phyloP scores from a whole-genome alignment of 2,797 vertebrate species.

The Ctenosaura bakeri region DNA sequence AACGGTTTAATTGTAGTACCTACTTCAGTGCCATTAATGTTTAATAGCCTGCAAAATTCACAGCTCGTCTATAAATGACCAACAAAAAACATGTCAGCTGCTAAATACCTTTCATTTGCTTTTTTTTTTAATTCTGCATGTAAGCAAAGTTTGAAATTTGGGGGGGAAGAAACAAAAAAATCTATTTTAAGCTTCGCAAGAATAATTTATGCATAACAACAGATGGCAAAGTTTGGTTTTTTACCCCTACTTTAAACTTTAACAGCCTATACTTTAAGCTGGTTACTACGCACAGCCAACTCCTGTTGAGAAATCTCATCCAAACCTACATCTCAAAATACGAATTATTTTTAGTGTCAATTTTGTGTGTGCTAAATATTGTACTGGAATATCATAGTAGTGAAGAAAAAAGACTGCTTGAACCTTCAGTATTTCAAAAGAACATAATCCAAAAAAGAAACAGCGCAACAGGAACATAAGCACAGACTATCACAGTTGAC shows the following conservation, averaged over 20 bases:
- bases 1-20: not conserved
- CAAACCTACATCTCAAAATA: constrained; percentile 30
- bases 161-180: constrained; percentile 9
- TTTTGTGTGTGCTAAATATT: constrained; percentile 37
- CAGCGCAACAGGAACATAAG: not conserved
- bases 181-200: constrained; percentile 53
- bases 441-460: not conserved
- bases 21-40: constrained; percentile 15
- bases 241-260: constrained; percentile 39
- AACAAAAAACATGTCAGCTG: constrained; percentile 18
- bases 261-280: constrained; percentile 53
- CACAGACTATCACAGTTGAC: no score
- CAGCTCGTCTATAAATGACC: constrained; percentile 18
- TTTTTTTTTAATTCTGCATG: constrained; percentile 32
- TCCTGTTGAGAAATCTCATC: constrained; percentile 47
- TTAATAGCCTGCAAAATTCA: constrained; percentile 12
- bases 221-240: constrained; percentile 51
- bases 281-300: constrained; percentile 51
- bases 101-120: constrained; percentile 12
- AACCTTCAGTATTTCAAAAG: constrained; percentile 18
- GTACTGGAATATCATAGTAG: not conserved
- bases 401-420: constrained; percentile 13
- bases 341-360: not conserved
- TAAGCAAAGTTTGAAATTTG: not conserved
- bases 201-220: constrained; percentile 55